Evolutionary conservation across 2,888 invertebrate species (phyloP).

Genomic region (Blastobasis lacticolella): DNA sequence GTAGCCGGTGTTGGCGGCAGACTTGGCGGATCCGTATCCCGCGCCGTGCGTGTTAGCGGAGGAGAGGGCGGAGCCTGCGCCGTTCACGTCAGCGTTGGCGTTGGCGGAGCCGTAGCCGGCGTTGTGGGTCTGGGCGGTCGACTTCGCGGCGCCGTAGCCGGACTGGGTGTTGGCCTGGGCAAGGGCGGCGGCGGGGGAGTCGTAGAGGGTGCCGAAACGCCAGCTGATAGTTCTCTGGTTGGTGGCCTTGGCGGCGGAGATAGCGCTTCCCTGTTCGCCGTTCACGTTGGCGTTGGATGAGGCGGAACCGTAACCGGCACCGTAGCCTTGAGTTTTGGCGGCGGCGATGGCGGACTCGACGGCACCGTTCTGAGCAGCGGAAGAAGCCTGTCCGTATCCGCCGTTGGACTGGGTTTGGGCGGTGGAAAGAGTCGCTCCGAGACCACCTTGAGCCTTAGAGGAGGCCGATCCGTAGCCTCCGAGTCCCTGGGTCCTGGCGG

Average conservation of each 20-base stretch:
- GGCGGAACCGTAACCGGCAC: conserved; percentile 29
- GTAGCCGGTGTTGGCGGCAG: conserved; percentile 20
- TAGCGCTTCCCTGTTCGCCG: conserved; percentile 28
- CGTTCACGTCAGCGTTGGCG: conserved; percentile 21
- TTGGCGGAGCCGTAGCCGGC: conserved; percentile 29
- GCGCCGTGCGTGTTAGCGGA: conserved; percentile 23
- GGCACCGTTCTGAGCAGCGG: conserved; percentile 27
- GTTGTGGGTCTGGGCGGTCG: conserved; percentile 33
- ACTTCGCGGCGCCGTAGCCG: conserved; percentile 19
- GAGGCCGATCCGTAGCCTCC: conserved; percentile 39
- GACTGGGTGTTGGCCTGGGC: conserved; percentile 23
- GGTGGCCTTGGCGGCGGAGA: conserved; percentile 32
- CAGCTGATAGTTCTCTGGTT: conserved; percentile 42
- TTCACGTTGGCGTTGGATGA: conserved; percentile 43
- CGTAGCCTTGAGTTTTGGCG: conserved; percentile 37
- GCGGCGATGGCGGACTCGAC: conserved; percentile 28
- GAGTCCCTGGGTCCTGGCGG: conserved; percentile 34
- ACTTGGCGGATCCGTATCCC: conserved; percentile 19
- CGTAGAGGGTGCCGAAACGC: conserved; percentile 55
- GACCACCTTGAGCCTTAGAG: conserved; percentile 34
- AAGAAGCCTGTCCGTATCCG: conserved; percentile 29
- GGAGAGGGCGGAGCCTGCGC: conserved; percentile 21
- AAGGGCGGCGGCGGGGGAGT: conserved; percentile 30
- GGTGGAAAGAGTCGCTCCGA: conserved; percentile 23
- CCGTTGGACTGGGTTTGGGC: conserved; percentile 30